Conservation (phyloP, 2,888 invertebrate species). For the Himalopsyche japonica region DNA sequence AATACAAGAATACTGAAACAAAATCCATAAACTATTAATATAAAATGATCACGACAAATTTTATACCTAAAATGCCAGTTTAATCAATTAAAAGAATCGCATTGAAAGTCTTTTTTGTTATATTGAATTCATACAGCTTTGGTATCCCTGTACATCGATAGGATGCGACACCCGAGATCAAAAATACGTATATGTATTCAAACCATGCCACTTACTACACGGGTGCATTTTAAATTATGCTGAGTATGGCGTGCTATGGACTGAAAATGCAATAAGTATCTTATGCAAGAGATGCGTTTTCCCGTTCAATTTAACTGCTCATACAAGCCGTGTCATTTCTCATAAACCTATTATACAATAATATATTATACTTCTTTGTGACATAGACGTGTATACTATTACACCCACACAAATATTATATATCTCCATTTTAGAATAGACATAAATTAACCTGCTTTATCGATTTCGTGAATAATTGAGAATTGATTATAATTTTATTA, state of each 20-base stretch:
- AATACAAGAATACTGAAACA: too few species aligned
- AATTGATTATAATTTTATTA: too few species aligned
- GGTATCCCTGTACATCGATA: background rate
- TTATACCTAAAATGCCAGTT: too few species aligned
- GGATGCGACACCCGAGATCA: background rate
- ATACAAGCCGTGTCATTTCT: conserved; percentile 4
- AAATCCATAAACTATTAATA: too few species aligned
- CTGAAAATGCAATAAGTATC: conserved; percentile 28
- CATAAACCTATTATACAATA: conserved; percentile 12
- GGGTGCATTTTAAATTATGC: conserved; percentile 26
- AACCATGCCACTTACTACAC: background rate
- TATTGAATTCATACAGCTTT: background rate
- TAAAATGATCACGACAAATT: too few species aligned
- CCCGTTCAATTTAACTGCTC: conserved; percentile 14
- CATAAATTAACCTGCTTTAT: too few species aligned
- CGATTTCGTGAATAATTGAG: too few species aligned
- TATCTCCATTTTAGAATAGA: too few species aligned
- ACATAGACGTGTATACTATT: too few species aligned
- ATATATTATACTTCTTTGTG: background rate
- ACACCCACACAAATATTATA: too few species aligned
- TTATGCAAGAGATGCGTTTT: conserved; percentile 18
- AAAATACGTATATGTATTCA: background rate
- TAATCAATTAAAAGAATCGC: too few species aligned
- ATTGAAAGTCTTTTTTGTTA: too few species aligned
- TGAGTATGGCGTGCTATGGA: conserved; percentile 7